Evolutionary conservation across 2,113 vertebrate genomes (phyloP), one percentile per base, ranked within the genome.

Genomic region (Rhadina sibilatrix): DNA sequence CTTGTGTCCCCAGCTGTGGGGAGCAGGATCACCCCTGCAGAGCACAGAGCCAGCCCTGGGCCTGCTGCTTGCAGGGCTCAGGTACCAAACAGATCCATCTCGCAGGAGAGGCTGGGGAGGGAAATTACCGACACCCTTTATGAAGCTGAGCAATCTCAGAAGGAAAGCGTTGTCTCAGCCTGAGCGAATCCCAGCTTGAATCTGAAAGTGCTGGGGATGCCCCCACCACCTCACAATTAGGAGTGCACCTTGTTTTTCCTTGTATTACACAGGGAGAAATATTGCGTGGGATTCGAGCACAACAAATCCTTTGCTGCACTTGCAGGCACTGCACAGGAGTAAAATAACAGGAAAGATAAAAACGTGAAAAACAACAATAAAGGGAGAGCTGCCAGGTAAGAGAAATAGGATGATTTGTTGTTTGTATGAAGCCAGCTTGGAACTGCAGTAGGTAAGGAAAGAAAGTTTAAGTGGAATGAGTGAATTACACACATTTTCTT

Each of bases 61-160:
- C 60, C 35, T 25, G 38, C 54, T n/a, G 15, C 20, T 22, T 2
- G 13, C 56, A 30, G 64, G 37, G 27, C 72, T 66, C 47, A 3
- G 57, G 28, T 33, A 68, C 65, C 31, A 33, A 35, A 14, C 19
- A 2, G 0, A 50, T 23, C 38, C 42, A 42, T 50, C 22, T 11
- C 21, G 6, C 6, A 9, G 37, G 44, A 83, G 50, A 71, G 57
- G 56, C 42, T 4, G 14, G 12, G 44, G 60, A 78, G 25, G 42
- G 54, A 19, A 81, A 25, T 44, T 17, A 72, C 21, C 0, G 0
- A 40, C 0, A 0, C 22, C 47, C 33, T 16, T 27, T 4, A 16
- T 1, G 42, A 46, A 49, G 59, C 61, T 17, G 63, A 65, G 71
- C 57, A 16, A 63, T 22, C 68, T 52, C 76, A 3, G 22, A 80